Conservation (phyloP, 2,113 vertebrate genomes). For the Carassius auratus region DNA sequence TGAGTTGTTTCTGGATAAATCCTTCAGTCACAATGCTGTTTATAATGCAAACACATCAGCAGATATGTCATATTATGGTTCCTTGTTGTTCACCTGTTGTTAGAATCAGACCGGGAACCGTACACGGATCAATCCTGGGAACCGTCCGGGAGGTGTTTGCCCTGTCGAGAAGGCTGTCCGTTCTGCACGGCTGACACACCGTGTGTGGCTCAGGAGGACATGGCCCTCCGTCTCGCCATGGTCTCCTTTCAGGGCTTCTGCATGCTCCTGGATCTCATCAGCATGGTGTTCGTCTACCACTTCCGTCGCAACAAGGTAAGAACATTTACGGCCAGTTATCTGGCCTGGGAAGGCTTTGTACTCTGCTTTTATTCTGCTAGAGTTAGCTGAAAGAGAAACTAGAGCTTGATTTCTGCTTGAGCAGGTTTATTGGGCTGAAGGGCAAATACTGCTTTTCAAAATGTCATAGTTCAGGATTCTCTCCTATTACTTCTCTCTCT, state of each 20-base stretch:
- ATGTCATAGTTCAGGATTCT: constrained; percentile 14
- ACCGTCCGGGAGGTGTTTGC: constrained; percentile 83
- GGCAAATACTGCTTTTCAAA: constrained; percentile 4
- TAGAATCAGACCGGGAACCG: constrained; percentile 77
- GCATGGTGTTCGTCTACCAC: constrained; percentile 93
- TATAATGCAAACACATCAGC: neutral
- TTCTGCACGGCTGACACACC: constrained; percentile 90
- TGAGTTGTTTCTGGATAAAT: neutral
- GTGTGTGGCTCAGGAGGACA: constrained; percentile 90
- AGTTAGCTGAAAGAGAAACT: neutral
- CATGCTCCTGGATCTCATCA: constrained; percentile 87
- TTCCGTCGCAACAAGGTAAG: constrained; percentile 94
- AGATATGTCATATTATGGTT: neutral
- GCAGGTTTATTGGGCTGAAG: neutral
- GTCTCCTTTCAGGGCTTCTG: constrained; percentile 93
- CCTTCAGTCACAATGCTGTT: neutral
- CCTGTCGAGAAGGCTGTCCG: constrained; percentile 88
- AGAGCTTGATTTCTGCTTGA: constrained; percentile 18
- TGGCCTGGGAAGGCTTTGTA: neutral
- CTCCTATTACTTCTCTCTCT: neutral
- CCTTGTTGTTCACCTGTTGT: constrained; percentile 8
- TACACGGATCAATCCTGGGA: constrained; percentile 73
- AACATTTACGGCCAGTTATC: neutral
- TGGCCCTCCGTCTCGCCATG: constrained; percentile 85
- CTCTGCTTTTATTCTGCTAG: constrained; percentile 16